phyloP scores from a whole-genome alignment of 2,888 invertebrate species.

The Amphiduros pacificus region DNA sequence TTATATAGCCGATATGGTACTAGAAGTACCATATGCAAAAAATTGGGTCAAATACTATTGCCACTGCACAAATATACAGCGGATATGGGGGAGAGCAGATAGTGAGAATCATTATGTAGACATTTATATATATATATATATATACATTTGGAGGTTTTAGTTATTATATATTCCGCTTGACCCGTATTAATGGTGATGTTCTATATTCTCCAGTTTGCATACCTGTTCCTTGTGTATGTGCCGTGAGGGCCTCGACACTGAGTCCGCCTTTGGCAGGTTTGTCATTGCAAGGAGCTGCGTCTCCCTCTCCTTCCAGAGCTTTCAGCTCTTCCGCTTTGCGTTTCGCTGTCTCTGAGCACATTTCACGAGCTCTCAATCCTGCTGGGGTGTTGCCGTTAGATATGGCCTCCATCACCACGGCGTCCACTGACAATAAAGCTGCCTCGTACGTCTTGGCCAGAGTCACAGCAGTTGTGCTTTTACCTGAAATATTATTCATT shows the following conservation, averaged over 20 bases:
- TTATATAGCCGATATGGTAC: too few relatives aligned
- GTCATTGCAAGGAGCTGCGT: slow-evolving; percentile 28
- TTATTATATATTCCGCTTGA: too few relatives aligned
- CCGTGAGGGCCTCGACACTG: slow-evolving; percentile 57
- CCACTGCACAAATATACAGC: too few relatives aligned
- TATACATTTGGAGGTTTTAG: too few relatives aligned
- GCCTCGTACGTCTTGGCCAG: slow-evolving; percentile 57
- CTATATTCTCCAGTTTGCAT: too few relatives aligned
- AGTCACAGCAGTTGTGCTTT: slow-evolving; percentile 47
- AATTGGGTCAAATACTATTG: too few relatives aligned
- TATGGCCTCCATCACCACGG: slow-evolving; percentile 58
- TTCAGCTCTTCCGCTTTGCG: slow-evolving; percentile 43
- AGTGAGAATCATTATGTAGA: too few relatives aligned
- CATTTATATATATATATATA: too few relatives aligned
- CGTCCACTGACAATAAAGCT: slow-evolving; percentile 56
- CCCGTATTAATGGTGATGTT: too few relatives aligned
- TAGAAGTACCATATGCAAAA: too few relatives aligned
- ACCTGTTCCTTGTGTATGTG: slow-evolving; percentile 49
- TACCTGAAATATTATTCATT: slow-evolving; percentile 40
- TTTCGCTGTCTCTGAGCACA: slow-evolving; percentile 56
- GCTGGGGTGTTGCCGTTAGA: slow-evolving; percentile 53
- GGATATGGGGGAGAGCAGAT: too few relatives aligned
- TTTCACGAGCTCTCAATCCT: slow-evolving; percentile 51
- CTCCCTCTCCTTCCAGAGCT: slow-evolving; percentile 40
- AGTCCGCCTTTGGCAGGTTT: slow-evolving; percentile 41